Percentiles rank a stretch among this genome's conserved stretches.
These are phyloP conservation scores for Anser brachyrhynchus DNA, from an alignment of 2,113 vertebrate genomes.

Conservation along the genomic window DNA sequence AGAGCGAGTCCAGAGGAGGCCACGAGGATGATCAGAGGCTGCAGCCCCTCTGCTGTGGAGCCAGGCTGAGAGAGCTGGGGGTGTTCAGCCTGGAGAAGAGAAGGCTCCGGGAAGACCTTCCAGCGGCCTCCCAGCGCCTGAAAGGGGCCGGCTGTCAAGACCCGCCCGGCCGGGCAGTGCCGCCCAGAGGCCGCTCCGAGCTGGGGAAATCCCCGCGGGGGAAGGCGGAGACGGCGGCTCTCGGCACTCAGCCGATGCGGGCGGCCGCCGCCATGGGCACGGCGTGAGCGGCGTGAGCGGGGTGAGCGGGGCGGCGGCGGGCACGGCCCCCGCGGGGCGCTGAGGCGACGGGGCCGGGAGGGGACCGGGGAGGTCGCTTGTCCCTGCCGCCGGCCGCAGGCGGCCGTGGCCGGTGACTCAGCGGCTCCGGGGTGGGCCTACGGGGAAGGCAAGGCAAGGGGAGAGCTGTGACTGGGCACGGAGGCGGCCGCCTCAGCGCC, in stretches of 20 bases:
- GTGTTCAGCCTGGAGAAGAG: neutral
- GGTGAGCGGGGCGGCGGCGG: neutral
- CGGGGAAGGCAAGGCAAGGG: neutral
- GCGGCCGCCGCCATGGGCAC: neutral
- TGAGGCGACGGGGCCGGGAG: neutral
- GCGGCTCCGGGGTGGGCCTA: neutral
- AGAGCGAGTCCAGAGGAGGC: neutral
- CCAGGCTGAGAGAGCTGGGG: neutral
- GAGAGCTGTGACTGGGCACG: neutral
- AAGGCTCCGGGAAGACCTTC: neutral
- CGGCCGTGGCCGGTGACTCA: neutral
- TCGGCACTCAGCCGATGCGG: slow-evolving; percentile 37
- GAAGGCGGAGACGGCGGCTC: neutral
- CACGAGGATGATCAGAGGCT: neutral
- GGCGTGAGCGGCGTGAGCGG: neutral
- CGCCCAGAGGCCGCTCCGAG: neutral
- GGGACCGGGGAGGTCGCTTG: no score
- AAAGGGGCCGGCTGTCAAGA: neutral
- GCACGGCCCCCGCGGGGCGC: neutral
- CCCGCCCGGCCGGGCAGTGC: neutral
- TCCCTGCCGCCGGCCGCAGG: fast-evolving
- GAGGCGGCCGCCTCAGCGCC: neutral
- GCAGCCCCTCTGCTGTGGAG: neutral
- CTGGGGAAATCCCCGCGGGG: neutral
- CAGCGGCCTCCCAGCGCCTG: no score